Percentiles rank a stretch among this genome's conserved stretches.
phyloP scores from a whole-genome alignment of 2,888 invertebrate species.

The Tetragonisca angustula region DNA sequence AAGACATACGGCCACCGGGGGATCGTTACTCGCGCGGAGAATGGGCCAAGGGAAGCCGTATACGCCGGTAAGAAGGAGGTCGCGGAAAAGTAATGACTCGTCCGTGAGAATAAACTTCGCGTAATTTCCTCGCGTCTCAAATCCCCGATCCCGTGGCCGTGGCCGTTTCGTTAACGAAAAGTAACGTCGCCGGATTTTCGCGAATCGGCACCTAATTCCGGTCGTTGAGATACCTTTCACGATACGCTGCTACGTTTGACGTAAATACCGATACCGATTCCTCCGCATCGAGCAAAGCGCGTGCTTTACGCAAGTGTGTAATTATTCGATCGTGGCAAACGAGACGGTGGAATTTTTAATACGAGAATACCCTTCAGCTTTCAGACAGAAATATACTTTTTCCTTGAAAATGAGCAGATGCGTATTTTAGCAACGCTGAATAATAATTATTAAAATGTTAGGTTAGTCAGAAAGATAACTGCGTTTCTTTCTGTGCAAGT shows the following conservation, averaged over 20 bases:
- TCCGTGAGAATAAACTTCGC: slow-evolving; percentile 72
- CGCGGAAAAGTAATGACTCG: slow-evolving; percentile 71
- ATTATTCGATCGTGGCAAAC: background rate
- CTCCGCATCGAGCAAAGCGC: background rate
- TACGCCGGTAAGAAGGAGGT: slow-evolving; percentile 65
- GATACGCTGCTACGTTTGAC: too few relatives aligned
- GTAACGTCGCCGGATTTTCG: slow-evolving; percentile 26
- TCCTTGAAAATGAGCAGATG: too few relatives aligned
- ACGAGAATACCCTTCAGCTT: too few relatives aligned
- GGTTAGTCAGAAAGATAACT: too few relatives aligned
- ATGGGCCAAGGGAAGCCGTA: slow-evolving; percentile 32
- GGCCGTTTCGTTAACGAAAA: slow-evolving; percentile 46
- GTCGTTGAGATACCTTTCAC: background rate
- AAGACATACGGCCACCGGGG: slow-evolving; percentile 72
- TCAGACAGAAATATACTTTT: too few relatives aligned
- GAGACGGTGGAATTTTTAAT: too few relatives aligned
- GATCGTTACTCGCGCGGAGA: slow-evolving; percentile 70
- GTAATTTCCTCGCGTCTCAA: slow-evolving; percentile 74
- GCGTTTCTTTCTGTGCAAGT: too few relatives aligned
- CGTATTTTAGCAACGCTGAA: too few relatives aligned
- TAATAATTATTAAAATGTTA: too few relatives aligned
- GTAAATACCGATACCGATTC: background rate
- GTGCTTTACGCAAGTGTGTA: rapidly evolving
- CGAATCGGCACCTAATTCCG: background rate
- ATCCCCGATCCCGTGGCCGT: slow-evolving; percentile 62